Percentiles rank a stretch among this genome's conserved stretches.
Evolutionary conservation across 1,140 invertebrate species (phyloP).

Genomic region (Mactra quadrangularis): DNA sequence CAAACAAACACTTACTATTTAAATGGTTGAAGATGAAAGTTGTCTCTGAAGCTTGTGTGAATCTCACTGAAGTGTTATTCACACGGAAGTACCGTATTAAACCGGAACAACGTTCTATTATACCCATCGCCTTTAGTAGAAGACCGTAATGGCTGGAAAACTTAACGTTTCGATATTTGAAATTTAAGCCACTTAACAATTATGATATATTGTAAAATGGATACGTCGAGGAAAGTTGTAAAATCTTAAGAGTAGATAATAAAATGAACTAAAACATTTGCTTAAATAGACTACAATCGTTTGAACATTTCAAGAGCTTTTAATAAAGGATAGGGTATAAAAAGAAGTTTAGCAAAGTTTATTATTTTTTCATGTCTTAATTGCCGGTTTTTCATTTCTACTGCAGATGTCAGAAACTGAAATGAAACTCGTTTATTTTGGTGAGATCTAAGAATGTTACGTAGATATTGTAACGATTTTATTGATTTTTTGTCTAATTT

Average conservation of each 20-base stretch:
- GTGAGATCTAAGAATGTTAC: constrained; percentile 29
- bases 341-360: constrained; percentile 32
- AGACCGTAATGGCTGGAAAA: constrained; percentile 1
- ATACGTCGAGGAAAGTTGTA: constrained; percentile 32
- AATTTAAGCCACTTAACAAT: constrained; percentile 32
- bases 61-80: constrained; percentile 34
- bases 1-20: constrained; percentile 34
- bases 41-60: constrained; percentile 31
- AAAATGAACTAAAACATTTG: constrained; percentile 40
- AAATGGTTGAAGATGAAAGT: constrained; percentile 28
- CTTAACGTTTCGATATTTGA: constrained; percentile 35
- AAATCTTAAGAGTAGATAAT: constrained; percentile 17
- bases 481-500: constrained; percentile 36
- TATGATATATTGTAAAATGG: constrained; percentile 38
- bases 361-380: constrained; percentile 38
- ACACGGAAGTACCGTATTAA: constrained; percentile 26
- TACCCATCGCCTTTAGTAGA: background rate
- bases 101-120: constrained; percentile 42
- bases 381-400: constrained; percentile 32
- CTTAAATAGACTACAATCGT: constrained; percentile 8
- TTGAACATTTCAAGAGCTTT: constrained; percentile 39
- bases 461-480: constrained; percentile 23
- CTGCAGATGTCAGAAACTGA: constrained; percentile 42
- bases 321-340: constrained; percentile 37
- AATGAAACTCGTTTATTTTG: constrained; percentile 24